Percentiles rank a stretch among this genome's conserved stretches.
Conservation (phyloP, 2,888 invertebrate species). For the Cheilosia scutellata region DNA sequence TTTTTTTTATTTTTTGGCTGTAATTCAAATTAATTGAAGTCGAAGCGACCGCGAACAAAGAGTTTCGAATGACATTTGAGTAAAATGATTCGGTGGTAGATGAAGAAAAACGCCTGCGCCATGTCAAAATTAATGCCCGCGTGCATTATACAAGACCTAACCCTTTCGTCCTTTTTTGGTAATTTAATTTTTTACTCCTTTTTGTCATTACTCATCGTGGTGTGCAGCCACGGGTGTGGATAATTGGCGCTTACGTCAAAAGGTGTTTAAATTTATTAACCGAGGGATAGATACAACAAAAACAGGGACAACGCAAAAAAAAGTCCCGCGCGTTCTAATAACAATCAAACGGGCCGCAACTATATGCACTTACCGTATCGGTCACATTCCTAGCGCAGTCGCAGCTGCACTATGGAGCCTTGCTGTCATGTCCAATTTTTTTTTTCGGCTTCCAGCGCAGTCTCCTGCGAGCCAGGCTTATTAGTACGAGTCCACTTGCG, state of each 20-base stretch:
- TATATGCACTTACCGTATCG: slow-evolving; percentile 50
- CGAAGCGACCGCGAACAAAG: slow-evolving; percentile 62
- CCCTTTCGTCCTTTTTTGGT: slow-evolving; percentile 45
- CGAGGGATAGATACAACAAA: neutral
- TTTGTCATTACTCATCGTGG: slow-evolving; percentile 71
- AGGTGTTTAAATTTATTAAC: slow-evolving; percentile 73
- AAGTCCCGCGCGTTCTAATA: slow-evolving; percentile 39
- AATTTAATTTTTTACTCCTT: slow-evolving; percentile 23
- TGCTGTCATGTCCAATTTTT: slow-evolving; percentile 55
- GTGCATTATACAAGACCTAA: too few relatives aligned
- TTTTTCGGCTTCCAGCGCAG: slow-evolving; percentile 28
- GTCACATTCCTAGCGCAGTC: slow-evolving; percentile 60
- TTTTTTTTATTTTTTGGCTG: slow-evolving; percentile 21
- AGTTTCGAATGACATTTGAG: slow-evolving; percentile 64
- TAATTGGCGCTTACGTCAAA: slow-evolving; percentile 72
- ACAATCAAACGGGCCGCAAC: slow-evolving; percentile 67
- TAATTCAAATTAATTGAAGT: slow-evolving; percentile 74
- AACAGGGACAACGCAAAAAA: too few relatives aligned
- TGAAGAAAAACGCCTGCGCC: slow-evolving; percentile 13
- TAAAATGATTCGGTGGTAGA: slow-evolving; percentile 32
- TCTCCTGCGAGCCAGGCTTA: slow-evolving; percentile 43
- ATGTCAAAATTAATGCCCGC: too few relatives aligned
- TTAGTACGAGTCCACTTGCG: slow-evolving; percentile 50
- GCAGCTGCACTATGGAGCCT: slow-evolving; percentile 62
- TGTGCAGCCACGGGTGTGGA: slow-evolving; percentile 59